A percentile compares a stretch with the other conserved stretches of the same genome.
phyloP scores from a whole-genome alignment of 1,140 invertebrate genomes.

The Eriocheir sinensis region DNA sequence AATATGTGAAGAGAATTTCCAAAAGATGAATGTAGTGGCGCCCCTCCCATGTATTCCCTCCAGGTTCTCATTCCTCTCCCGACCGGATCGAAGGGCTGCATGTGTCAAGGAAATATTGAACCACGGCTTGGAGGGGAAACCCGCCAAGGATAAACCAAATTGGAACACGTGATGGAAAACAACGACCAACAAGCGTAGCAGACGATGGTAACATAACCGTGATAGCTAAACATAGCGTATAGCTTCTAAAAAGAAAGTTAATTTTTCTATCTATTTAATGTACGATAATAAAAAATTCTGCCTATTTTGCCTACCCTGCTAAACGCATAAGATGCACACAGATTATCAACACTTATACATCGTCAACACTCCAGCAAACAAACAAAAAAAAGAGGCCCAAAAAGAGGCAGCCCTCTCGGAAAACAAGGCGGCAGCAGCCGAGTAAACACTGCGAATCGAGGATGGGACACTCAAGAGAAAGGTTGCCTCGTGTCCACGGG shows the following conservation, averaged over 20 bases:
- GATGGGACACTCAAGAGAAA: neutral
- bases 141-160: slow-evolving; percentile 7
- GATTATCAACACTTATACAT: no score
- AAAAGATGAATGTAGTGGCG: neutral
- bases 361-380: no score
- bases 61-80: neutral
- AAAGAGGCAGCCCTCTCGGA: neutral
- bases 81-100: neutral
- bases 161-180: neutral
- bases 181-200: no score
- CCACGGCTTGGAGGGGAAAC: neutral
- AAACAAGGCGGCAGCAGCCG: neutral
- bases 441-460: neutral
- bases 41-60: neutral
- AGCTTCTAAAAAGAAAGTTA: no score
- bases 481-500: neutral
- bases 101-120: neutral
- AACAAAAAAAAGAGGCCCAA: no score
- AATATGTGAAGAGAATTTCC: neutral
- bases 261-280: no score
- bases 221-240: no score
- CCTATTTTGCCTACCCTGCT: no score
- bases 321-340: no score
- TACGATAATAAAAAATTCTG: no score
- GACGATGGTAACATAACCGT: no score